Evolutionary conservation across 2,888 invertebrate genomes (phyloP).

Genomic region (Prosopocoilus inquinatus): DNA sequence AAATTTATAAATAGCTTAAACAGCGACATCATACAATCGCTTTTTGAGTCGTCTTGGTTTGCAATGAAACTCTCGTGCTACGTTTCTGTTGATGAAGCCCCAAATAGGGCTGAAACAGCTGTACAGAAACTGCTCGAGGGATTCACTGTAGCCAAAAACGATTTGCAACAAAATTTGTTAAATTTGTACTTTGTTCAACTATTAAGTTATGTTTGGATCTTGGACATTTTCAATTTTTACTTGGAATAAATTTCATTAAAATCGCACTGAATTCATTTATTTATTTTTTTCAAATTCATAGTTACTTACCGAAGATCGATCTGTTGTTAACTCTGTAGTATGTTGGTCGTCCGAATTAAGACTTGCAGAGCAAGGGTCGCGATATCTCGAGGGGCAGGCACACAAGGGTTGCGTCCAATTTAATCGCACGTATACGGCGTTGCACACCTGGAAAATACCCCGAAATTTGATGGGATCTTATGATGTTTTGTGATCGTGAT

Average conservation of each 20-base stretch:
- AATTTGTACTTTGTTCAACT: too few species aligned
- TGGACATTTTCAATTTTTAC: background rate
- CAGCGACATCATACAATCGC: too few species aligned
- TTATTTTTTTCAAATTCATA: background rate
- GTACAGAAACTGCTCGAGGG: too few species aligned
- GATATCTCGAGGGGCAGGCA: slow-evolving; percentile 84
- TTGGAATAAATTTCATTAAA: background rate
- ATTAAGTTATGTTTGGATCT: too few species aligned
- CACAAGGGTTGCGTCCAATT: slow-evolving; percentile 92
- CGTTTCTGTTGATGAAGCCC: too few species aligned
- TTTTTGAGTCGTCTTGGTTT: too few species aligned
- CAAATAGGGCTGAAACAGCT: too few species aligned
- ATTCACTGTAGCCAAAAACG: too few species aligned
- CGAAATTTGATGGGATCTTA: background rate
- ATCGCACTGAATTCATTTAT: background rate
- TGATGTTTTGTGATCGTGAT: background rate
- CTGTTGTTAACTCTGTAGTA: slow-evolving; percentile 85
- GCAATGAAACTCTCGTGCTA: too few species aligned
- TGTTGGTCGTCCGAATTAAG: slow-evolving; percentile 88
- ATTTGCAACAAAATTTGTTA: too few species aligned
- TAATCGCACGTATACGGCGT: slow-evolving; percentile 86
- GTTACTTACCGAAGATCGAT: slow-evolving; percentile 50
- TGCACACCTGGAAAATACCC: slow-evolving; percentile 69
- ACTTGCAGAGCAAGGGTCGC: slow-evolving; percentile 89
- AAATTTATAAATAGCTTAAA: too few species aligned